Base-by-base conservation (phyloP, 1,140 invertebrate genomes). In the Trichomalopsis sarcophagae region DNA sequence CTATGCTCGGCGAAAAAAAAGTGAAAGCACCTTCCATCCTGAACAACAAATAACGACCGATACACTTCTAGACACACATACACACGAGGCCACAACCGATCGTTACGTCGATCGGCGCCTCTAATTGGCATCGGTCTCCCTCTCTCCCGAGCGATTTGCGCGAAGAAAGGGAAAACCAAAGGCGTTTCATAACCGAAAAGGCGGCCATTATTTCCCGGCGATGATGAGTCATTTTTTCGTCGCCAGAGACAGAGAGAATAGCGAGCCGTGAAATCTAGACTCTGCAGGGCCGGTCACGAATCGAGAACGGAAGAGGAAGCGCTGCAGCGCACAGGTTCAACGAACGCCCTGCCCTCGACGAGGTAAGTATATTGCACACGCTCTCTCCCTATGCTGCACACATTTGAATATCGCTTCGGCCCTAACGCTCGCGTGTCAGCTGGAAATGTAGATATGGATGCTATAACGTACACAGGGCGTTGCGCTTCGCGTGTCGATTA, bases 241-340 rank as follows among this genome's bases (percentile, higher is more conserved):
- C 55, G 21, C 21, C 55, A 62, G 21, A 62, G 6, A 62, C 2
- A 62, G 17, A n/a, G 55, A 62, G 21, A 62, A 62, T 62, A 21
- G 55, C 55, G 4, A 62, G 55, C 55, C 55, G 55, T 62, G 55
- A 62, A 62, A 62, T 62, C 55, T 21, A 7, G 55, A 21, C 14
- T 62, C 55, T n/a, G 23, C 33, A 2, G 33, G 21, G 3, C 9
- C 62, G 62, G 81, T 76, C 81, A 68, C 71, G 82, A 84, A 84
- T 84, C 82, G 82, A 71, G 82, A 84, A 84, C 82, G 82, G 82
- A 84, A 84, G 82, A 84, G 82, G 75, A 84, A 84, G 75, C 23
- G 11, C 3, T 33, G 78, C 30, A 6, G n/a, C 47, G n/a, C 47
- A 21, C 76, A 79, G 23, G 77, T 84, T 84, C 77, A 84, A 84